Base-by-base conservation (phyloP, 1,140 invertebrate species). In the Hyles euphorbiae region DNA sequence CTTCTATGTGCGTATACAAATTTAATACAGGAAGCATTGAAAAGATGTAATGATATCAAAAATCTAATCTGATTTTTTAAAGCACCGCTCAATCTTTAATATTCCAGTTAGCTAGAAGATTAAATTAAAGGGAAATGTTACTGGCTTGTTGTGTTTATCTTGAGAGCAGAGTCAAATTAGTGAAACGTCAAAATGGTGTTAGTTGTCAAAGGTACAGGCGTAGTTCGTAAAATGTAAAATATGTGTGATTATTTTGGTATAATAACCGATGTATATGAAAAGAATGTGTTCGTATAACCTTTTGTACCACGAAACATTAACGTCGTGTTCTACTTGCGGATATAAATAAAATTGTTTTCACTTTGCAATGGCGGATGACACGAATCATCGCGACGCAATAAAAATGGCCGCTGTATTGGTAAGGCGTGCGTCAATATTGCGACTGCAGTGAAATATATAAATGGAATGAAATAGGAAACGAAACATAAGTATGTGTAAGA, bases 351-450 rank as follows among this genome's bases (percentile, higher is more conserved):
- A 78, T 74, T 67, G 67, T 84, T 85, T 79, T 70, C 60, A 74
- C 74, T 74, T 81, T 78, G 64, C 78, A 88, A 88, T 88, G 86
- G 86, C 86, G 86, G 86, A 84, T 88, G 86, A 88, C 85, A 88
- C 85, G 82, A 88, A 83, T 85, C 83, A 78, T 83, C 83, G 76
- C 83, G 82, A 86, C 83, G 82, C 86, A 87, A 88, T 88, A 87
- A 88, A 88, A 81, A 88, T 88, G 86, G 86, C 86, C 86, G 86
- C 83, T 86, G 65, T 83, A 78, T 84, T 73, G 86, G 86, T 88
- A 88, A 88, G 86, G 83, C 83, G 83, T 82, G 83, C 83, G 86
- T 84, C 83, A 84, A 83, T 77, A 74, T 72, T 74, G 72, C 60
- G 74, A 76, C 63, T 79, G 69, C 61, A 78, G 68, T 66, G 46